Evolutionary conservation across 92 coral and sea anemone species (phyloP).

Genomic region (Epizoanthus illoricatus): DNA sequence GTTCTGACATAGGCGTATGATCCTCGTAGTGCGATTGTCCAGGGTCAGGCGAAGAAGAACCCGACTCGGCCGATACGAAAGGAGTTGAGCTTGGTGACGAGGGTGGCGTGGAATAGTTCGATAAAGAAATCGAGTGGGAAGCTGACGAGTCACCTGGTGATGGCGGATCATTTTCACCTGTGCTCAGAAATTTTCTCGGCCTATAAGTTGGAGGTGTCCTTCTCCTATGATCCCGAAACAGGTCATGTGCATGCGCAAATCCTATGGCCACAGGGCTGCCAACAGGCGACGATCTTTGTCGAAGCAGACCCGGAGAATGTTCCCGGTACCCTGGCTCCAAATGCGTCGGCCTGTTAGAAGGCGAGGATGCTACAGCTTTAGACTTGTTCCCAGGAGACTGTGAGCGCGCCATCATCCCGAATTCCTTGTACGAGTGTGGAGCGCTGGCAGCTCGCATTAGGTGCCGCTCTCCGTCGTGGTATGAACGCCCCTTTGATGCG

Average conservation of each 20-base stretch:
- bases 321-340: slow-evolving; percentile 32
- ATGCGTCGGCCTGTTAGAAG: slow-evolving; percentile 19
- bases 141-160: slow-evolving; percentile 73
- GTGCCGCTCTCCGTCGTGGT: slow-evolving; percentile 58
- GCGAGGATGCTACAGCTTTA: neutral
- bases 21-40: slow-evolving; percentile 68
- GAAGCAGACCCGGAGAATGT: slow-evolving; percentile 6
- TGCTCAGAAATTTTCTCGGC: slow-evolving; percentile 43
- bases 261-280: neutral
- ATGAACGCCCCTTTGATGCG: slow-evolving; percentile 53
- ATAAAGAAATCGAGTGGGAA: slow-evolving; percentile 66
- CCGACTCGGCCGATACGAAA: slow-evolving; percentile 75
- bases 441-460: slow-evolving; percentile 57
- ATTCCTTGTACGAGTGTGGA: slow-evolving; percentile 49
- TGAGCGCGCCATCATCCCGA: slow-evolving; percentile 40
- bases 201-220: slow-evolving; percentile 47
- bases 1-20: slow-evolving; percentile 65
- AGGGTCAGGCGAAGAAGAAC: slow-evolving; percentile 66
- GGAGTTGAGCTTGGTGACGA: slow-evolving; percentile 74
- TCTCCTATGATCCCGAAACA: slow-evolving; percentile 30
- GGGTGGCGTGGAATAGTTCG: slow-evolving; percentile 76
- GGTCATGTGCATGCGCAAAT: slow-evolving; percentile 16
- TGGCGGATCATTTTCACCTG: slow-evolving; percentile 58
- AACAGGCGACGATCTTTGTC: slow-evolving; percentile 34
- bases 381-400: neutral